Conservation (phyloP, 2,113 vertebrate species). For the Potamarius usumacintae region DNA sequence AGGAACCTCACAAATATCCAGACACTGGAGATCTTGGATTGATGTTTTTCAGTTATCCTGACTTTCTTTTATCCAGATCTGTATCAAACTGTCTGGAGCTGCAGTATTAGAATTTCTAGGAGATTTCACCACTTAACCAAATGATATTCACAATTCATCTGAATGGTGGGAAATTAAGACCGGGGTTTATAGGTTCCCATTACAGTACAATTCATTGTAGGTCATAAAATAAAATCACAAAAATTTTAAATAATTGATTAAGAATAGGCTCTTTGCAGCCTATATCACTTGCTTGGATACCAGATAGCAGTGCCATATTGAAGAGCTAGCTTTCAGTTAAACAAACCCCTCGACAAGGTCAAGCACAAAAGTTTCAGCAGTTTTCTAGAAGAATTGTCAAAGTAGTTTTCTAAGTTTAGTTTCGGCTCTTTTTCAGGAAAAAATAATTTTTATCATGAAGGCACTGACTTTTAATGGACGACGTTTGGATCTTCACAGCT, state of each 20-base stretch:
- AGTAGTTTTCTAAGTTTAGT: no score
- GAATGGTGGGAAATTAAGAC: not conserved
- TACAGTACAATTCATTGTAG: not conserved
- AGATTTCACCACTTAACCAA: not conserved
- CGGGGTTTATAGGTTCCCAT: not conserved
- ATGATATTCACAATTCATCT: not conserved
- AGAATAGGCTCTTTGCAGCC: not conserved
- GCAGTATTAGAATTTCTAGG: not conserved
- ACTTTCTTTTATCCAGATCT: not conserved
- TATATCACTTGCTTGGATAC: no score
- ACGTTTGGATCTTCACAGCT: no score
- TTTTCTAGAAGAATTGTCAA: no score
- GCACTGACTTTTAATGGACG: no score
- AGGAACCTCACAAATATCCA: not conserved
- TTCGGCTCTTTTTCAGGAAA: no score
- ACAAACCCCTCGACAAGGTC: no score
- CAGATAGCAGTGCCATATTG: no score
- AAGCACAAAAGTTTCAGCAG: no score
- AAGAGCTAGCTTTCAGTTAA: no score
- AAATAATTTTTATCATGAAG: no score
- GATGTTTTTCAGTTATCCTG: not conserved
- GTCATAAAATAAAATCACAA: not conserved
- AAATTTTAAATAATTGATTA: not conserved
- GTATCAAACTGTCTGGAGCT: not conserved
- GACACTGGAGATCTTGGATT: not conserved